Evolutionary conservation across 2,888 invertebrate genomes (phyloP).

Genomic region (Trichopoda pennipes): DNA sequence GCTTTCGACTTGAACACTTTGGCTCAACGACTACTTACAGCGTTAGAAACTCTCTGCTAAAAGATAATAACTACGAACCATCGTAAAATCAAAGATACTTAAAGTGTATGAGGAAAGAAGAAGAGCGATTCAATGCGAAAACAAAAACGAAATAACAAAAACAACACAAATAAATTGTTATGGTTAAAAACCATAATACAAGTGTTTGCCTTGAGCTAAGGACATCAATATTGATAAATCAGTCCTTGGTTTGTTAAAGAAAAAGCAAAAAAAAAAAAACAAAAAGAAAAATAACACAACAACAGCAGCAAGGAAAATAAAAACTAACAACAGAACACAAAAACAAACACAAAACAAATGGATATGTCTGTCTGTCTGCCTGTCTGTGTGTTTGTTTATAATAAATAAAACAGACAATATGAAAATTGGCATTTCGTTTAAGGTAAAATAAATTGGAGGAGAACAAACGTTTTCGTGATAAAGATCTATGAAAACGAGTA

Average conservation of each 20-base stretch:
- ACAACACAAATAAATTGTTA: slow-evolving; percentile 28
- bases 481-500: slow-evolving; percentile 17
- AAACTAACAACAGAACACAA: slow-evolving; percentile 17
- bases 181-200: slow-evolving; percentile 60
- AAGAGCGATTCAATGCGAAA: neutral
- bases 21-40: slow-evolving; percentile 9
- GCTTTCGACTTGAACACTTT: slow-evolving; percentile 28
- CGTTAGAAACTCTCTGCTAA: slow-evolving; percentile 2
- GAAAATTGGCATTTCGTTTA: slow-evolving; percentile 8
- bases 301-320: slow-evolving; percentile 11
- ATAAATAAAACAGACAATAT: neutral
- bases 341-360: neutral
- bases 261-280: slow-evolving; percentile 1
- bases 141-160: neutral
- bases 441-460: slow-evolving; percentile 5
- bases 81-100: neutral
- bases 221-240: slow-evolving; percentile 69
- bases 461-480: slow-evolving; percentile 12
- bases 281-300: slow-evolving; percentile 12
- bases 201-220: slow-evolving; percentile 67
- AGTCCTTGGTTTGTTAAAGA: slow-evolving; percentile 56
- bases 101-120: slow-evolving; percentile 1
- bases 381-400: neutral
- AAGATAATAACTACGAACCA: slow-evolving; percentile 23
- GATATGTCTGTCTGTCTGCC: neutral